Percentiles rank a stretch among this genome's conserved stretches.
Evolutionary conservation across 2,888 invertebrate species (phyloP).

Genomic region (Catocala nupta): DNA sequence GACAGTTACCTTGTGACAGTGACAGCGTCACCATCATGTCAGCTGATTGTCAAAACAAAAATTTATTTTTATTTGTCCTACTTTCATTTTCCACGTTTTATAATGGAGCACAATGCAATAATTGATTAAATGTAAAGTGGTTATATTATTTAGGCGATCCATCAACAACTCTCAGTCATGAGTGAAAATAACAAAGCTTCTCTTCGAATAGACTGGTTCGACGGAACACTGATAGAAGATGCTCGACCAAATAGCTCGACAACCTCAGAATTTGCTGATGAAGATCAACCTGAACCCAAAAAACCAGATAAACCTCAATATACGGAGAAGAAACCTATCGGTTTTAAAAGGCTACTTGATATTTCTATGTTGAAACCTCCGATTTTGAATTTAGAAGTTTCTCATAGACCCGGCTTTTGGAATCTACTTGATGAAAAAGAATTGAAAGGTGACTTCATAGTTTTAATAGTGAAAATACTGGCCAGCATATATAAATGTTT

Average conservation of each 20-base stretch:
- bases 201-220: slow-evolving; percentile 83
- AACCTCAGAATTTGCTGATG: slow-evolving; percentile 63
- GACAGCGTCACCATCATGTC: slow-evolving; percentile 18
- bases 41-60: slow-evolving; percentile 34
- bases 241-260: slow-evolving; percentile 44
- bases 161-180: slow-evolving; percentile 55
- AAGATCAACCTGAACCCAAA: slow-evolving; percentile 60
- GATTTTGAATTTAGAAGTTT: slow-evolving; percentile 74
- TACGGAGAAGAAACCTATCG: slow-evolving; percentile 77
- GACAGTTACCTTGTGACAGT: slow-evolving; percentile 16
- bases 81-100: slow-evolving; percentile 20
- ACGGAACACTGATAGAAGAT: slow-evolving; percentile 78
- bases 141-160: slow-evolving; percentile 4
- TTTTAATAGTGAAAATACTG: slow-evolving; percentile 79
- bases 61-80: slow-evolving; percentile 40
- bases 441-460: slow-evolving; percentile 80
- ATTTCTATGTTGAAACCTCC: slow-evolving; percentile 74
- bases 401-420: slow-evolving; percentile 79
- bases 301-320: slow-evolving; percentile 54
- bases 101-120: slow-evolving; percentile 16
- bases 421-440: slow-evolving; percentile 72
- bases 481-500: slow-evolving; percentile 72
- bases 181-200: slow-evolving; percentile 66
- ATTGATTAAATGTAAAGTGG: slow-evolving; percentile 9
- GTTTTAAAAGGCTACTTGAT: slow-evolving; percentile 78